phyloP scores from a whole-genome alignment of 2,797 vertebrate genomes.

The Morelia viridis region DNA sequence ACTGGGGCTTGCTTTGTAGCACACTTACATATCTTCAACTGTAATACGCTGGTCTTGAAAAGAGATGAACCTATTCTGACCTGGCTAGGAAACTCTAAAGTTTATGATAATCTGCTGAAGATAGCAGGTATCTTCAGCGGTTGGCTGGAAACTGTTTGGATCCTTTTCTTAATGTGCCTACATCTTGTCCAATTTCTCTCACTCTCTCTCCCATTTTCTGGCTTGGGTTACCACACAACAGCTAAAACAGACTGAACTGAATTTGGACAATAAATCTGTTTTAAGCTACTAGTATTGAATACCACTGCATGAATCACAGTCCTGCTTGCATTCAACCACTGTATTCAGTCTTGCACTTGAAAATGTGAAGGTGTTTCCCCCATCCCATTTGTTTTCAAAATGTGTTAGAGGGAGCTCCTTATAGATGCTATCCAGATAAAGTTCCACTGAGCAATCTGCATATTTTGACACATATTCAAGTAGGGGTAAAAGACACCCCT shows the following conservation, averaged over 20 bases:
- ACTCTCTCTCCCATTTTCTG: conserved; percentile 19
- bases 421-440: neutral
- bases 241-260: conserved; percentile 53
- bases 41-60: neutral
- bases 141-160: conserved; percentile 30
- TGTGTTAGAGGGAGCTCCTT: neutral
- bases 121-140: conserved; percentile 23
- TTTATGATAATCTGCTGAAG: conserved; percentile 22
- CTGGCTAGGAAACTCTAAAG: conserved; percentile 19
- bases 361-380: conserved; percentile 22
- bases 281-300: conserved; percentile 51
- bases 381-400: conserved; percentile 35
- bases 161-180: conserved; percentile 28
- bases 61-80: neutral
- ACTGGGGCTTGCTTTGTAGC: neutral
- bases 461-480: conserved; percentile 4
- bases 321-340: conserved; percentile 46
- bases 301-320: conserved; percentile 44
- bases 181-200: neutral
- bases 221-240: conserved; percentile 41
- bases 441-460: neutral
- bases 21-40: neutral
- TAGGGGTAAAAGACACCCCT: neutral
- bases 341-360: conserved; percentile 32
- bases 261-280: conserved; percentile 57